Evolutionary conservation across 2,113 vertebrate species (phyloP), one percentile per base, ranked within the genome.

Genomic region (Mus spicilegus): DNA sequence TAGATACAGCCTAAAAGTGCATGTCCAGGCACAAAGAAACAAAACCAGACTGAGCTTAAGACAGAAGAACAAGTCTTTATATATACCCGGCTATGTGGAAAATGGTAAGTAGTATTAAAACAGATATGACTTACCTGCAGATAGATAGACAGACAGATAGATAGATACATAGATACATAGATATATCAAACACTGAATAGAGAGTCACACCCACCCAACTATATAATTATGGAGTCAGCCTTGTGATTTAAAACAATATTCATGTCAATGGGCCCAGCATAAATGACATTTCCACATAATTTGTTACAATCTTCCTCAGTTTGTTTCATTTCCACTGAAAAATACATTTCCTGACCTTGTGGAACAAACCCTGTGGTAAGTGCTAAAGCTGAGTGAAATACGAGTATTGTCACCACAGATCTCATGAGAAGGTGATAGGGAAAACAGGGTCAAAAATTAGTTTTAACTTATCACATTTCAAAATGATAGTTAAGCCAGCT

Each of bases 1-100:
- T 67, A 98, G 98, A 98, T 98, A 98, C 86, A 98, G 96, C 73
- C 87, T 99, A 93, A 99, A 98, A 98, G 98, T 99, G 8, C 95
- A 14, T 67, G 98, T 96, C 30, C 85, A 94, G 33, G 98, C 97
- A 42, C 94, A 77, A 96, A 75, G 97, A 4, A 93, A 70, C 17
- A 97, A 7, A 3, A 46, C 87, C 61, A 98, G 76, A n/a, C 58
- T 97, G 69, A 80, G 80, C 84, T 36, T 82, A 36, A 94, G 49
- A 90, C 94, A 65, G 87, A 56, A 49, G 77, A 97, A 97, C 93
- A 67, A 42, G 86, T 96, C 96, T 70, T 63, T 96, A 0, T 98
- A 98, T 69, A 33, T 98, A 76, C 97, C 98, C 94, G 98, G 98
- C 91, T 98, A 98, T 30, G 49, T 92, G 85, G 97, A 98, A 88